phyloP scores from a whole-genome alignment of 2,797 vertebrate species.

The Euthynnus affinis region DNA sequence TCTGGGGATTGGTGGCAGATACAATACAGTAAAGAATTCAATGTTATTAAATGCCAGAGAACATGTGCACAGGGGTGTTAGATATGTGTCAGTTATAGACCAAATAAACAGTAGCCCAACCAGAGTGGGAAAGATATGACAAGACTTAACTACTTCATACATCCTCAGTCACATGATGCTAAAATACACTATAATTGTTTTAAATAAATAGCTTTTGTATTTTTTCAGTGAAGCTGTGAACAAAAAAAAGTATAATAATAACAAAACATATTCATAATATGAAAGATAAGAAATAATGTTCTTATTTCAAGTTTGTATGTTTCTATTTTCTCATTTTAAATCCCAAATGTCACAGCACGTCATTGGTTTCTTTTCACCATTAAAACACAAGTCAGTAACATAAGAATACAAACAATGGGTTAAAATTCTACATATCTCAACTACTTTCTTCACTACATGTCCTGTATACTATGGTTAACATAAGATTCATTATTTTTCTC shows the following conservation, averaged over 20 bases:
- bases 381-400: constrained; percentile 67
- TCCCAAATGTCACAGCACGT: constrained; percentile 77
- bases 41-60: constrained; percentile 12
- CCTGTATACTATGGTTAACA: constrained; percentile 71
- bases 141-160: constrained; percentile 38
- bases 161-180: constrained; percentile 38
- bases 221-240: constrained; percentile 41
- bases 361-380: constrained; percentile 64
- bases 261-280: constrained; percentile 34
- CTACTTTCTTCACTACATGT: constrained; percentile 69
- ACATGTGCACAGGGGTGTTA: background rate
- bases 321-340: constrained; percentile 51
- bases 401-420: constrained; percentile 61
- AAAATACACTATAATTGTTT: constrained; percentile 70
- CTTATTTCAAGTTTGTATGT: constrained; percentile 75
- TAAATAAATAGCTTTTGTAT: constrained; percentile 73
- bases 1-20: background rate
- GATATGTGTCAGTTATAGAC: constrained; percentile 33
- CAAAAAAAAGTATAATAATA: constrained; percentile 30
- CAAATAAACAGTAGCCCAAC: constrained; percentile 16
- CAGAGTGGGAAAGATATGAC: constrained; percentile 13
- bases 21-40: constrained; percentile 17
- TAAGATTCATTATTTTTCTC: constrained; percentile 22
- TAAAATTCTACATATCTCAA: constrained; percentile 65
- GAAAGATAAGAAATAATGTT: constrained; percentile 16